These are phyloP conservation scores for Bradysia coprophila DNA, from an alignment of 1,140 invertebrate genomes.

Conservation along the genomic window DNA sequence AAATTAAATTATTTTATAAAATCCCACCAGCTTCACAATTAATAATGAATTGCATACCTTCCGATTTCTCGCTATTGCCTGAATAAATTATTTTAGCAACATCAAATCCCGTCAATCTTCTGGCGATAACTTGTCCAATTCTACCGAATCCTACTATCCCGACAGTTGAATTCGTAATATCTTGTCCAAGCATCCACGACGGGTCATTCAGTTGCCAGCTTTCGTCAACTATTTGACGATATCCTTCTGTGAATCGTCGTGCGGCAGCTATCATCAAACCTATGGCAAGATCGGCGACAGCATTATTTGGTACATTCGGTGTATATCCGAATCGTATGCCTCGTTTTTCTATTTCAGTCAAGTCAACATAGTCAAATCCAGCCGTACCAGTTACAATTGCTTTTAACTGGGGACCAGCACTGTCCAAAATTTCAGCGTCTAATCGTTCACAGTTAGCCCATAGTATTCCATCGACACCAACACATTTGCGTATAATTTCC, in stretches of 20 bases:
- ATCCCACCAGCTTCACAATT: constrained; percentile 3
- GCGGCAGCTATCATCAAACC: constrained; percentile 53
- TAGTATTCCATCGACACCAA: constrained; percentile 42
- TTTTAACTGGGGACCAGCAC: constrained; percentile 53
- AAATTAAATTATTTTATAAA: constrained; percentile 2
- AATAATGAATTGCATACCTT: too few species aligned
- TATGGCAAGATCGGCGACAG: constrained; percentile 70
- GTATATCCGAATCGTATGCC: constrained; percentile 62
- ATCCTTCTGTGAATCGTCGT: constrained; percentile 54
- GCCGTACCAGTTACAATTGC: constrained; percentile 75
- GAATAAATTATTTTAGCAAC: constrained; percentile 48
- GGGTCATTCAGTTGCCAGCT: constrained; percentile 38
- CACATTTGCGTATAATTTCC: constrained; percentile 35
- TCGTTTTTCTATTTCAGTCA: constrained; percentile 39
- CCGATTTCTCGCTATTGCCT: constrained; percentile 39
- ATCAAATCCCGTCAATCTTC: constrained; percentile 46
- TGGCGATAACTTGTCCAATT: constrained; percentile 52
- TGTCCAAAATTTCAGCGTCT: constrained; percentile 43
- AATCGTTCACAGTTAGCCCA: constrained; percentile 55
- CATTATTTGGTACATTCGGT: constrained; percentile 54
- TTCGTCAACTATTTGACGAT: constrained; percentile 42
- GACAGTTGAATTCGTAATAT: constrained; percentile 49
- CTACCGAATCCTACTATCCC: constrained; percentile 65
- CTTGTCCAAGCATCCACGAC: constrained; percentile 44
- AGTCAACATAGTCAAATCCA: constrained; percentile 60